Conservation (phyloP, 2,888 invertebrate species). For the Sialis lutaria region DNA sequence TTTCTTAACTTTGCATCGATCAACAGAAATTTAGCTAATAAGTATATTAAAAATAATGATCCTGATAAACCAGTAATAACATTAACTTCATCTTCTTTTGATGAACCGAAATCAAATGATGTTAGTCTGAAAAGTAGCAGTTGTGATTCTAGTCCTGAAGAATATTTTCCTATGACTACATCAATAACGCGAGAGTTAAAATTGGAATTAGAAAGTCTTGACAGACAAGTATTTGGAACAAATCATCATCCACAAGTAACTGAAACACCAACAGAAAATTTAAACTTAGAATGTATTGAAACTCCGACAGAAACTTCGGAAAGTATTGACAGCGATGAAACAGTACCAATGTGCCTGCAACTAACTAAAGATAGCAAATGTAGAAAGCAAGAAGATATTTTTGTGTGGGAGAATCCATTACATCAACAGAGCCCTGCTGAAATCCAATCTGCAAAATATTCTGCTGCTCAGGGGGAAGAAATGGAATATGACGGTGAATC, state of each 20-base stretch:
- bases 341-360: conserved; percentile 12
- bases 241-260: conserved; percentile 15
- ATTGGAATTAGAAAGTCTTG: conserved; percentile 66
- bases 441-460: conserved; percentile 26
- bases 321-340: conserved; percentile 8
- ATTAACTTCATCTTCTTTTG: conserved; percentile 27
- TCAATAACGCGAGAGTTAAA: conserved; percentile 71
- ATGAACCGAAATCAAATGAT: conserved; percentile 29
- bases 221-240: conserved; percentile 65
- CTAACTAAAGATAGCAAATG: conserved; percentile 14
- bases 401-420: conserved; percentile 65
- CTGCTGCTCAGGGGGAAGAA: conserved; percentile 51
- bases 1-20: conserved; percentile 62
- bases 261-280: conserved; percentile 10
- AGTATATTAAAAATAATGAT: conserved; percentile 15
- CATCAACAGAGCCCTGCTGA: conserved; percentile 34
- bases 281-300: neutral
- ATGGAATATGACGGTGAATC: conserved; percentile 45
- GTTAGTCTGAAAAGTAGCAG: conserved; percentile 17
- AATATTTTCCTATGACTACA: conserved; percentile 75
- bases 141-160: conserved; percentile 46
- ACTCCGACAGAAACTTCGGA: conserved; percentile 8
- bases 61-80: conserved; percentile 27
- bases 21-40: conserved; percentile 35
- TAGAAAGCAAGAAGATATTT: conserved; percentile 40